phyloP scores from a whole-genome alignment of 1,140 invertebrate genomes.

The Nebria ingens region DNA sequence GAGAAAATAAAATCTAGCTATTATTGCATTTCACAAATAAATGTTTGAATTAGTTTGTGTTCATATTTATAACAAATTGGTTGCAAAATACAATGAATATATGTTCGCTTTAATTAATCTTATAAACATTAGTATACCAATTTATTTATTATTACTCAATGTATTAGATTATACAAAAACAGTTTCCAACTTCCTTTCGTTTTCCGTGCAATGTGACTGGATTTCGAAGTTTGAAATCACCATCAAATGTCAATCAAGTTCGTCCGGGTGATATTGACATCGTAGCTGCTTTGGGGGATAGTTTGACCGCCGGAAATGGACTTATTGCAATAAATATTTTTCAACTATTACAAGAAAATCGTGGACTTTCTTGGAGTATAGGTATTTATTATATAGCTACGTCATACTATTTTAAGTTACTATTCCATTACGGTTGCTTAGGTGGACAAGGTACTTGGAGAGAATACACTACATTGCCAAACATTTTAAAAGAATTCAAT shows the following conservation, averaged over 20 bases:
- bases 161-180: constrained; percentile 23
- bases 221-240: constrained; percentile 31
- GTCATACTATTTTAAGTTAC: not conserved
- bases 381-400: constrained; percentile 19
- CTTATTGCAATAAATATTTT: constrained; percentile 32
- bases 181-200: constrained; percentile 15
- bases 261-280: constrained; percentile 57
- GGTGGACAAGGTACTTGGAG: constrained; percentile 44
- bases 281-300: constrained; percentile 60
- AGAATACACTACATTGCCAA: constrained; percentile 35
- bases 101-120: too few relatives aligned
- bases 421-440: too few relatives aligned
- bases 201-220: constrained; percentile 36
- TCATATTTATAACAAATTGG: too few relatives aligned
- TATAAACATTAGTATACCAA: too few relatives aligned
- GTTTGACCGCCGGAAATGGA: constrained; percentile 53
- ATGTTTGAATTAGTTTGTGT: too few relatives aligned
- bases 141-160: too few relatives aligned
- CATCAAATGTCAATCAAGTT: constrained; percentile 44
- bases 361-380: constrained; percentile 36
- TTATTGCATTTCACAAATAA: too few relatives aligned
- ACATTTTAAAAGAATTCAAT: constrained; percentile 52
- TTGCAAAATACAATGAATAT: too few relatives aligned
- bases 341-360: constrained; percentile 33
- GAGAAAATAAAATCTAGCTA: too few relatives aligned